Base-by-base conservation (phyloP, 2,113 vertebrate genomes). In the Misgurnus anguillicaudatus region DNA sequence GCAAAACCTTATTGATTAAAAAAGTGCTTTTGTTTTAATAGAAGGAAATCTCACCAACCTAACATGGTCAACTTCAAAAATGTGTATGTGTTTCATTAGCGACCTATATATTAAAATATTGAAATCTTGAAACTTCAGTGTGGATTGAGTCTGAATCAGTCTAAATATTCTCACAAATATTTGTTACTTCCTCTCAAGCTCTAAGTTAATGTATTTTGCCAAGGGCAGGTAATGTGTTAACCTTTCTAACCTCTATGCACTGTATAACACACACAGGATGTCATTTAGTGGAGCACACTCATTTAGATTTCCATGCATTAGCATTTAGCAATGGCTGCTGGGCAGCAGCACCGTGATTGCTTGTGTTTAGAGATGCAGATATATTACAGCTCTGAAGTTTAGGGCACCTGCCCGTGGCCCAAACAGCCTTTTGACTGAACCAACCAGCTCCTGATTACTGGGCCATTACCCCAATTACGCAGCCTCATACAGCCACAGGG, bases 391-490 rank as follows among this genome's bases (percentile, higher is more conserved):
- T 61, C 66, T 7, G 14, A 47, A 42, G 72, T 74, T 77, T 31
- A 16, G 45, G 65, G 63, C 39, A 39, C 62, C 61, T 45, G 74
- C 82, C 74, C 16, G 17, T 64, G 68, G 76, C 64, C 65, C 68
- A 70, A 82, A 79, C 83, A 76, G 62, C 36, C 55, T 62, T 14
- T 6, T 6, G 11, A 65, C 75, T 24, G 66, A 75, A 81, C 47
- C 48, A 41, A 55, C 74, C 77, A 78, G 70, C 47, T 75, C 42
- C 21, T 62, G 51, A 81, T 84, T 81, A 84, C 69, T 36, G 4
- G 72, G 70, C 83, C 65, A 79, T 84, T 81, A 84, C 58, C 41
- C 76, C 71, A 71, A 79, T 81, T 79, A 84, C 71, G 79, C 65
- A 41, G 79, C 79, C 45, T 14, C 62, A 73, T 7, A 17, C 45